phyloP scores from a whole-genome alignment of 2,797 vertebrate genomes.

The Centropyge bicolor region DNA sequence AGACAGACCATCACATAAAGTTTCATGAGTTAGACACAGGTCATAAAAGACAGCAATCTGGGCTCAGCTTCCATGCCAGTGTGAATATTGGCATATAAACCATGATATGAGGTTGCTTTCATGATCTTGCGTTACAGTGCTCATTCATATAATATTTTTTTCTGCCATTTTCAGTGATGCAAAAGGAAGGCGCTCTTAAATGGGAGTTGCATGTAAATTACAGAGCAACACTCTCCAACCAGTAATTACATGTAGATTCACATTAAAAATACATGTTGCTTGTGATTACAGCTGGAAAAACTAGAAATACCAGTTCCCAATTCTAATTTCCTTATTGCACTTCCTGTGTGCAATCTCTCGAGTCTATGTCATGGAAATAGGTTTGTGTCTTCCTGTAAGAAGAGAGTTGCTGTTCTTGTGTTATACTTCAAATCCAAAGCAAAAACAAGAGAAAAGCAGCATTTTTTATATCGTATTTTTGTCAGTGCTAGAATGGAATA shows the following conservation, averaged over 20 bases:
- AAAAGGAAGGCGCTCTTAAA: conserved; percentile 10
- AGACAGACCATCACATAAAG: conserved; percentile 28
- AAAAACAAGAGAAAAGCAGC: not conserved
- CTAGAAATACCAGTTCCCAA: too few species aligned
- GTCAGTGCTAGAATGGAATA: not conserved
- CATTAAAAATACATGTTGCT: not conserved
- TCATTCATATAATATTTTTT: not conserved
- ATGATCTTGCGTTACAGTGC: not conserved
- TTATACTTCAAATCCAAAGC: too few species aligned
- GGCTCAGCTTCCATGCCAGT: conserved; percentile 21
- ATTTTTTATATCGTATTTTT: not conserved
- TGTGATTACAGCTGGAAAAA: not conserved
- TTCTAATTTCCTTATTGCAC: not conserved
- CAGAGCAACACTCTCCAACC: not conserved
- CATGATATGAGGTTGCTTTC: not conserved
- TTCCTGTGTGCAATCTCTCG: not conserved
- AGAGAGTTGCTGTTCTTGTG: too few species aligned
- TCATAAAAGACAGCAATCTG: conserved; percentile 24
- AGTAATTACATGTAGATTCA: not conserved
- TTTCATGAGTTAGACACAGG: conserved; percentile 31
- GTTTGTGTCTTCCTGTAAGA: not conserved
- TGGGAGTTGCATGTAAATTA: not conserved
- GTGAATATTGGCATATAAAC: not conserved
- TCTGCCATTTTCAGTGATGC: not conserved
- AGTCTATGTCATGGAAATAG: not conserved